Base-by-base conservation (phyloP, 2,888 invertebrate genomes). In the Portevinia maculata region DNA sequence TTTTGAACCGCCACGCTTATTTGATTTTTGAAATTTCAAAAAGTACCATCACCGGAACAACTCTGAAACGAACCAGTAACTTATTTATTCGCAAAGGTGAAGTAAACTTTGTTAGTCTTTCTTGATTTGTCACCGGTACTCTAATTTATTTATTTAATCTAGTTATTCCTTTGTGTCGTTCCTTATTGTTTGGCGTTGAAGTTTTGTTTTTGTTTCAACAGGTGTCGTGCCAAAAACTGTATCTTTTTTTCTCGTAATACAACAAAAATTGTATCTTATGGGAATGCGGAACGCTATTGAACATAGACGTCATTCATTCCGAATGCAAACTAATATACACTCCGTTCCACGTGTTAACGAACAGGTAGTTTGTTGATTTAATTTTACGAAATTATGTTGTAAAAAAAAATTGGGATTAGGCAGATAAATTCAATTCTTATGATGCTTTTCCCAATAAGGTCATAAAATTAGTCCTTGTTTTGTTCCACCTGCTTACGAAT, bases 201-300 rank as follows among this genome's bases (percentile, higher is more conserved):
- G 11, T 50, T 24, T 53, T 59, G 59, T 30, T 70, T 64, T 65
- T 79, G 55, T 73, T 67, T 73, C 34, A 34, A 73, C 79, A 79
- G 79, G 73, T 79, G 71, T 37, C n/a, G 46, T 39, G 13, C 8
- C 28, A 53, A 55, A 39, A 37, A 57, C 9, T 41, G 30, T 50
- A 44, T 19, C 30, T 52, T 30, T 57, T 62, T 46, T 6, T 30
- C 17, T 39, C 37, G 37, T 15, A n/a, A n/a, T n/a, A n/a, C n/a
- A n/a, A n/a, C n/a, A n/a, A n/a, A n/a, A n/a, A n/a, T n/a, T n/a
- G n/a, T n/a, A n/a, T n/a, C n/a, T n/a, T n/a, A n/a, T n/a, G n/a
- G n/a, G n/a, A n/a, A n/a, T 34, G 52, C 52, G 74, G 41, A 70
- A 71, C 78, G 46, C 24, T 24, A 3, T 24, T 52, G 34, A n/a